A percentile compares a stretch with the other conserved stretches of the same genome.
Evolutionary conservation across 2,888 invertebrate genomes (phyloP).

Genomic region (Ornithoptera alexandrae): DNA sequence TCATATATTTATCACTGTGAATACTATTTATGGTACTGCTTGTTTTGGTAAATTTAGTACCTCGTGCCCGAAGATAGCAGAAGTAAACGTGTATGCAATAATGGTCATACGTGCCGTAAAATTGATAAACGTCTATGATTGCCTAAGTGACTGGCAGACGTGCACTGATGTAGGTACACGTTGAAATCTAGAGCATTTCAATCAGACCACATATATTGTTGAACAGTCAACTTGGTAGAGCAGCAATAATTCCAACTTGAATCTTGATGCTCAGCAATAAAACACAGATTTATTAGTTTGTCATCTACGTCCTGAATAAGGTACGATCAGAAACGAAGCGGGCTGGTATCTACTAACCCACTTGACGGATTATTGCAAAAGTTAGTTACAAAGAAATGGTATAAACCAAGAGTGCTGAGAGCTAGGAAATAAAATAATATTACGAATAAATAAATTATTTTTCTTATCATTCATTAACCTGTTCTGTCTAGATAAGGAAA

Average conservation of each 20-base stretch:
- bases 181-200: conserved; percentile 64
- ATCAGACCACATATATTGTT: conserved; percentile 56
- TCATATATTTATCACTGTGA: no score
- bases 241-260: conserved; percentile 21
- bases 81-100: not conserved
- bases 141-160: conserved; percentile 32
- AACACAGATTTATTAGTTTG: conserved; percentile 8
- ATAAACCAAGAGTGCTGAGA: not conserved
- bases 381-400: conserved; percentile 14
- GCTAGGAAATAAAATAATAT: not conserved
- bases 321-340: conserved; percentile 31
- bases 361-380: conserved; percentile 26
- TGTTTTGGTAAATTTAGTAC: no score
- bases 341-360: conserved; percentile 29
- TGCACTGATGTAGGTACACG: conserved; percentile 27
- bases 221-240: conserved; percentile 29
- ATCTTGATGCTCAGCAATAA: conserved; percentile 19
- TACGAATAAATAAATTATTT: not conserved
- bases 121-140: conserved; percentile 28
- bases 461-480: not conserved
- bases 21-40: no score
- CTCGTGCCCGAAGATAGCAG: not conserved
- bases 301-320: conserved; percentile 25
- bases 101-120: conserved; percentile 6
- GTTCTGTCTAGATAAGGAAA: not conserved